A percentile compares a stretch with the other conserved stretches of the same genome.
These are phyloP conservation scores for Poeciliopsis occidentalis DNA, from an alignment of 2,113 vertebrate species.

Conservation along the genomic window DNA sequence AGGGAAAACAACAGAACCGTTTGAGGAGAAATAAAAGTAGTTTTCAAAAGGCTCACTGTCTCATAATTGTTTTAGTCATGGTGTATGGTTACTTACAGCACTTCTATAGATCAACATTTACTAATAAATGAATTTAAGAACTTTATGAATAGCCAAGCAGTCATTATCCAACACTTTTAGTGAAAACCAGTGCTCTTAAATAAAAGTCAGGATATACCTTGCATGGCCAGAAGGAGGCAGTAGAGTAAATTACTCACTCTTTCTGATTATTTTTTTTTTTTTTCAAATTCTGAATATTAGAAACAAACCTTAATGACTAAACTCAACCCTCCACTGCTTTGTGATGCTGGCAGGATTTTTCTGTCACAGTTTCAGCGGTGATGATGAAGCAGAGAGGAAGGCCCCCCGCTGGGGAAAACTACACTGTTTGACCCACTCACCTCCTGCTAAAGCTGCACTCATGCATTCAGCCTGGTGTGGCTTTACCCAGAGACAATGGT, in stretches of 20 bases:
- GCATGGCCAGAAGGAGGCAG: conserved; percentile 62
- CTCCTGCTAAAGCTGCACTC: conserved; percentile 33
- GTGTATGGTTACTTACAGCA: neutral
- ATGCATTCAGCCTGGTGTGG: conserved; percentile 41
- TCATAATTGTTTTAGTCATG: neutral
- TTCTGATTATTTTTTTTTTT: neutral
- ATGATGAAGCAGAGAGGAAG: conserved; percentile 43
- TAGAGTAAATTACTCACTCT: conserved; percentile 32
- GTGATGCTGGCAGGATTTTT: conserved; percentile 37
- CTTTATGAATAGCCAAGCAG: neutral
- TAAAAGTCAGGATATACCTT: neutral
- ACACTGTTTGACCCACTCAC: conserved; percentile 37
- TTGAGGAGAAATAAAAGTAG: too few species aligned
- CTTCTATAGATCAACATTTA: neutral
- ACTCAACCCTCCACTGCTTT: conserved; percentile 30
- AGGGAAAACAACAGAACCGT: too few species aligned
- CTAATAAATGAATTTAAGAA: neutral
- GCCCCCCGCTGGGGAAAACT: conserved; percentile 28
- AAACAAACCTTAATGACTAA: conserved; percentile 47
- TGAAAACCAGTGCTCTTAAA: too few species aligned
- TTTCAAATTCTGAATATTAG: conserved; percentile 16
- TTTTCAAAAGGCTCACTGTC: neutral
- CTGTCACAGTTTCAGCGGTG: conserved; percentile 26
- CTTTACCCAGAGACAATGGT: conserved; percentile 50
- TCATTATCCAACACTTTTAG: neutral